Conservation (phyloP, 2,888 invertebrate genomes). For the Amaurobius ferox region DNA sequence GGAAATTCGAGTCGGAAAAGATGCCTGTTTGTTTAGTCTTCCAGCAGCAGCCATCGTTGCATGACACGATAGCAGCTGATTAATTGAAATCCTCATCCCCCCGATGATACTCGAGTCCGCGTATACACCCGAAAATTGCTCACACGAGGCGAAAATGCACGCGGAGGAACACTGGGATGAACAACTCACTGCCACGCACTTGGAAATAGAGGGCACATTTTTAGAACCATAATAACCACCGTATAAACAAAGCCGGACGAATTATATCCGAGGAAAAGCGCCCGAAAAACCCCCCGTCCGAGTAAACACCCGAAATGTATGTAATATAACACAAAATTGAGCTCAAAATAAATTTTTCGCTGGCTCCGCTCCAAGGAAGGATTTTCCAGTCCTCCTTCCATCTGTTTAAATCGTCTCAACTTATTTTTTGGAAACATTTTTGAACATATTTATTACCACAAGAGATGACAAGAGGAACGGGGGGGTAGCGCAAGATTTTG, state of each 20-base stretch:
- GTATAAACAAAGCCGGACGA: neutral
- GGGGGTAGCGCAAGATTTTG: no score
- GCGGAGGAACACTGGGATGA: no score
- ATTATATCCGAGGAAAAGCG: neutral
- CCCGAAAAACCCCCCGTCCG: neutral
- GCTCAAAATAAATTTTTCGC: constrained; percentile 6
- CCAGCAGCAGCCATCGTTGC: no score
- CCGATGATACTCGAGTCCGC: neutral
- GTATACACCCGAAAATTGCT: neutral
- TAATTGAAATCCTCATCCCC: neutral
- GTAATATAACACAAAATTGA: neutral
- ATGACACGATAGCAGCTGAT: no score
- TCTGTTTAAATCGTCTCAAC: neutral
- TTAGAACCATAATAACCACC: neutral
- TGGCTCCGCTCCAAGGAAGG: neutral
- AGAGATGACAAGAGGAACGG: no score
- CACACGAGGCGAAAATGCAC: neutral
- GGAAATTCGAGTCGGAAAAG: no score
- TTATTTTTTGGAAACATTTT: neutral
- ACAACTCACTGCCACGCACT: neutral
- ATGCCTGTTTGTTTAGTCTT: no score
- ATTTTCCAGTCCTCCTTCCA: no score
- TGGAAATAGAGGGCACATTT: neutral
- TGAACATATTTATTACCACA: no score
- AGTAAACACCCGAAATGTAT: constrained; percentile 3